These are phyloP conservation scores for Pseudotriccus pelzelni DNA, from an alignment of 2,797 vertebrate genomes.

Conservation along the genomic window DNA sequence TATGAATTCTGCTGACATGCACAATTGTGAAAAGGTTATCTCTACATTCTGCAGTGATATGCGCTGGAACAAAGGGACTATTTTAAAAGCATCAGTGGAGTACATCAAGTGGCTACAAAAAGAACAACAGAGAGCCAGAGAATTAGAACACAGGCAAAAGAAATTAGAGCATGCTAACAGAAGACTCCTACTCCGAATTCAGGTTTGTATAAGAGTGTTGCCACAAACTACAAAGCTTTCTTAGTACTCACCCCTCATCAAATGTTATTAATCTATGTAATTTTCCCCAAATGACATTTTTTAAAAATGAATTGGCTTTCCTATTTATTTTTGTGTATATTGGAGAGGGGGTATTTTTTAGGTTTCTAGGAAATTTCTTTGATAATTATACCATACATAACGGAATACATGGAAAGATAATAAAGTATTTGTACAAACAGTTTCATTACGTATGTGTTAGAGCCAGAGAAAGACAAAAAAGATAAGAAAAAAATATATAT, in stretches of 20 bases:
- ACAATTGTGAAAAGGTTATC: slow-evolving; percentile 90
- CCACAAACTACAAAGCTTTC: not conserved
- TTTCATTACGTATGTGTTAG: not conserved
- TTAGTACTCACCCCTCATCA: not conserved
- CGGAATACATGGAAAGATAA: not conserved
- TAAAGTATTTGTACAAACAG: not conserved
- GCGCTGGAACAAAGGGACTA: slow-evolving; percentile 99
- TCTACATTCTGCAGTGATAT: slow-evolving; percentile 92
- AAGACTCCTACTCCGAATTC: slow-evolving; percentile 92
- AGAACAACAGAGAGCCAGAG: slow-evolving; percentile 94
- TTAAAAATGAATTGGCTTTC: slow-evolving; percentile 27
- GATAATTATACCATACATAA: not conserved
- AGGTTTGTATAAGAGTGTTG: slow-evolving; percentile 80
- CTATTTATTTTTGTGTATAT: not conserved
- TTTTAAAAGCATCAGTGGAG: slow-evolving; percentile 99
- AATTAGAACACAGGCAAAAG: slow-evolving; percentile 95
- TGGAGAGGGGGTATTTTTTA: not conserved
- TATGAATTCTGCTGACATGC: slow-evolving; percentile 91
- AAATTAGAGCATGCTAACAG: slow-evolving; percentile 96
- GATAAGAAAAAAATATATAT: not conserved
- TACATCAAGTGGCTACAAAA: slow-evolving; percentile 99
- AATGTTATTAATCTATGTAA: slow-evolving; percentile 32
- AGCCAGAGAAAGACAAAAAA: not conserved
- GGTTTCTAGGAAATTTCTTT: not conserved
- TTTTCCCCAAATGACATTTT: not conserved